Percentiles rank a stretch among this genome's conserved stretches.
These are phyloP conservation scores for Phoenicopterus ruber DNA, from an alignment of 2,113 vertebrate genomes.

Conservation along the genomic window DNA sequence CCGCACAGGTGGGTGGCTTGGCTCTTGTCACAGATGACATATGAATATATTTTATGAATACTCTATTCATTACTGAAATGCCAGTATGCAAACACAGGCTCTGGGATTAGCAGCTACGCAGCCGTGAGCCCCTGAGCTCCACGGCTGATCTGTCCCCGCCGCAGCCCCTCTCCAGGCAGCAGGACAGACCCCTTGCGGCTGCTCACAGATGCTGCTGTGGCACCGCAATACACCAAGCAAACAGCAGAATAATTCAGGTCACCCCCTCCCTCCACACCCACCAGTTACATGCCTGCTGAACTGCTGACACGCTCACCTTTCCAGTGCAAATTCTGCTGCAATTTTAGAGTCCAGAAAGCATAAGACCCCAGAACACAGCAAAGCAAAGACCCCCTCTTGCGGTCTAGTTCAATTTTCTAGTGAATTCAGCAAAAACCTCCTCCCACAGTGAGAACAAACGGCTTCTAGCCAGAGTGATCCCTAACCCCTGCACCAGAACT, in stretches of 20 bases:
- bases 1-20: not conserved
- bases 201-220: fast-evolving
- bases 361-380: not conserved
- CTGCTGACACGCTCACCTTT: not conserved
- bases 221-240: fast-evolving
- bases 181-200: not conserved
- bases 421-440: not conserved
- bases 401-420: too few species aligned
- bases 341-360: not conserved
- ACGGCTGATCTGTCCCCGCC: fast-evolving
- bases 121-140: fast-evolving
- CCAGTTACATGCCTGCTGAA: fast-evolving
- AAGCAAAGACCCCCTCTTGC: not conserved
- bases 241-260: not conserved
- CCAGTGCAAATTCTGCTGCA: not conserved
- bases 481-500: not conserved
- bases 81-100: not conserved
- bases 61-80: not conserved
- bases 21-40: not conserved
- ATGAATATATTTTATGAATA: not conserved
- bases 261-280: not conserved
- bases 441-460: fast-evolving
- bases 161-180: not conserved
- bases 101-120: not conserved
- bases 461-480: not conserved